phyloP scores from a whole-genome alignment of 1,140 invertebrate genomes.

The Calephelis virginiensis region DNA sequence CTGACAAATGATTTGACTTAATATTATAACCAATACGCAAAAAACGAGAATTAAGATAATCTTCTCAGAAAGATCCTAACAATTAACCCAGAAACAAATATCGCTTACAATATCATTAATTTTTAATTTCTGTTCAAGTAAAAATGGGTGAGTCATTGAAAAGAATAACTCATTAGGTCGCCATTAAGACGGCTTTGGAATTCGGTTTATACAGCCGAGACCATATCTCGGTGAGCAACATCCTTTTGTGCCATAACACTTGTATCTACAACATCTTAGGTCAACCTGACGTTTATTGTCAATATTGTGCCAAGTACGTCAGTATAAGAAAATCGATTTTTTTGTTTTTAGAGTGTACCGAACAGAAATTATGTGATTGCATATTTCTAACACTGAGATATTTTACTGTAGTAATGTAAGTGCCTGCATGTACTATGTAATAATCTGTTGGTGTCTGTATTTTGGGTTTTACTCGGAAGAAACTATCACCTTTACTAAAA shows the following conservation, averaged over 20 bases:
- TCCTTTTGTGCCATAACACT: constrained; percentile 53
- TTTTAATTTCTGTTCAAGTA: constrained; percentile 10
- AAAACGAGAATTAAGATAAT: neutral
- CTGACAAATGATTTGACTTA: no score
- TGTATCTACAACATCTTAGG: constrained; percentile 52
- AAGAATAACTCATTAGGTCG: constrained; percentile 44
- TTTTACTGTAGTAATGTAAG: no score
- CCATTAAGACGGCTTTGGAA: constrained; percentile 40
- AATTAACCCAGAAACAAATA: constrained; percentile 15
- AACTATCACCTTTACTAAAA: no score
- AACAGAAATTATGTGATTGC: no score
- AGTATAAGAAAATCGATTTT: no score
- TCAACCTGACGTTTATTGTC: constrained; percentile 10
- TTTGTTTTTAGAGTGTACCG: no score
- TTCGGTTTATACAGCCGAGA: constrained; percentile 54
- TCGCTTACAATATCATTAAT: constrained; percentile 11
- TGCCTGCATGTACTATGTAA: no score
- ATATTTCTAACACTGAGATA: no score
- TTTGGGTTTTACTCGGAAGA: no score
- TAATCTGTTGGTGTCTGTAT: no score
- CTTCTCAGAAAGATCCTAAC: constrained; percentile 9
- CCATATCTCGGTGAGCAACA: constrained; percentile 52
- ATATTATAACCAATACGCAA: no score
- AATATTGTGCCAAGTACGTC: neutral
- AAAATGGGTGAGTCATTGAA: constrained; percentile 11